phyloP scores from a whole-genome alignment of 2,888 invertebrate genomes.

The Orthosia incerta region DNA sequence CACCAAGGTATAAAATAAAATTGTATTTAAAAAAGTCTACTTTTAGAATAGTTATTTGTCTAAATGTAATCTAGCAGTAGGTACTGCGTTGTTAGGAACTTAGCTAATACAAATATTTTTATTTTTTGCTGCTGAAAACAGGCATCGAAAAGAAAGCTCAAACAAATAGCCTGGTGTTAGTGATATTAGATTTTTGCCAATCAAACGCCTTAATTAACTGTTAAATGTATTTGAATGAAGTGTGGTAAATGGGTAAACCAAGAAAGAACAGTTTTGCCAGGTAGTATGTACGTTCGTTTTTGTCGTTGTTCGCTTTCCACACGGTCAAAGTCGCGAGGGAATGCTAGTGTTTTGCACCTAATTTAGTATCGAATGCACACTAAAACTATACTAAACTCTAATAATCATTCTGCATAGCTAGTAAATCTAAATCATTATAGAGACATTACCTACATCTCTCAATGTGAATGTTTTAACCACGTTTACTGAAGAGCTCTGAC shows the following conservation, averaged over 20 bases:
- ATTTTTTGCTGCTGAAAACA: background rate
- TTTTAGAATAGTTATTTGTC: too few relatives aligned
- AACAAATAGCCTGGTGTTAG: background rate
- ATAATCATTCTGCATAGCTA: background rate
- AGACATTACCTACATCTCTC: background rate
- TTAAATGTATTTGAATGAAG: constrained; percentile 1
- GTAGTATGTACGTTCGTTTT: background rate
- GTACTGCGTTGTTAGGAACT: background rate
- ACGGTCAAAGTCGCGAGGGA: too few relatives aligned
- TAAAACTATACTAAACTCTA: background rate
- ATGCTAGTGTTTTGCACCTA: too few relatives aligned
- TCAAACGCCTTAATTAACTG: background rate
- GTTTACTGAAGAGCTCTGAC: constrained; percentile 14
- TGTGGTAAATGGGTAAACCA: background rate
- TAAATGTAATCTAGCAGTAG: background rate
- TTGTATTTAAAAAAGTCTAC: background rate
- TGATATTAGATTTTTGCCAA: background rate
- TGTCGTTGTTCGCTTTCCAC: too few relatives aligned
- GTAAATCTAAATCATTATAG: background rate
- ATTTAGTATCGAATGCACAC: constrained; percentile 2
- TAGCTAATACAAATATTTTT: background rate
- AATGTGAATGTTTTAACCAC: background rate
- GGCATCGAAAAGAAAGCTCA: background rate
- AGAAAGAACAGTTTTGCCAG: background rate
- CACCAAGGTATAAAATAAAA: background rate